Conservation (phyloP, 2,888 invertebrate genomes). For the Ormyrus rosae region DNA sequence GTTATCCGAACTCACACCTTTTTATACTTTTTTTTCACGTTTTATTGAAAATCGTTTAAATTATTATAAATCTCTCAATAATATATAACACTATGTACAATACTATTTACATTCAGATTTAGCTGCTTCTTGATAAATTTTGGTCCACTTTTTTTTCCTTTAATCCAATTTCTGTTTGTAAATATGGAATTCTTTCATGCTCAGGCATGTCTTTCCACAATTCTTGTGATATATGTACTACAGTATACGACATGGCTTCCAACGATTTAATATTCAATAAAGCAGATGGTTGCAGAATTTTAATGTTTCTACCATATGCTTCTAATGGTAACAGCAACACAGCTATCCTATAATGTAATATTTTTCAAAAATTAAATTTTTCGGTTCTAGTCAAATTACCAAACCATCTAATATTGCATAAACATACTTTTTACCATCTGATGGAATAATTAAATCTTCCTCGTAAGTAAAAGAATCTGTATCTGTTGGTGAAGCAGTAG, state of each 20-base stretch:
- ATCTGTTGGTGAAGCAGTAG: neutral
- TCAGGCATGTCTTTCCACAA: constrained; percentile 23
- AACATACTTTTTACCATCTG: constrained; percentile 36
- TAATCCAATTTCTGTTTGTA: constrained; percentile 1
- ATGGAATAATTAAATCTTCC: constrained; percentile 44
- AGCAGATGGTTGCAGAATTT: neutral
- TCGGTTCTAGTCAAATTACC: no score
- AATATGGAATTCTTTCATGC: constrained; percentile 39
- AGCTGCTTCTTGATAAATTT: no score
- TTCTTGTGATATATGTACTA: constrained; percentile 23
- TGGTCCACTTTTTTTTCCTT: neutral
- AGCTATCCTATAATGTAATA: constrained; percentile 41
- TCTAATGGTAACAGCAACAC: constrained; percentile 13
- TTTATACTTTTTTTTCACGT: no score
- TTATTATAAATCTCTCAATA: no score
- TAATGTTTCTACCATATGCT: constrained; percentile 24
- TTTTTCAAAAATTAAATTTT: neutral
- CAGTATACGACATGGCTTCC: constrained; percentile 47
- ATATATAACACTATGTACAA: no score
- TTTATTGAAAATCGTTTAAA: no score
- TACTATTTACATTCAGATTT: neutral
- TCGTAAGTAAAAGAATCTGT: neutral
- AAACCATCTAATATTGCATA: neutral
- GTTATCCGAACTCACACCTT: no score
- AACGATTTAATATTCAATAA: constrained; percentile 28